A percentile compares a stretch with the other conserved stretches of the same genome.
These are phyloP conservation scores for Trachelus iudaicus DNA, from an alignment of 2,888 invertebrate genomes.

Conservation along the genomic window DNA sequence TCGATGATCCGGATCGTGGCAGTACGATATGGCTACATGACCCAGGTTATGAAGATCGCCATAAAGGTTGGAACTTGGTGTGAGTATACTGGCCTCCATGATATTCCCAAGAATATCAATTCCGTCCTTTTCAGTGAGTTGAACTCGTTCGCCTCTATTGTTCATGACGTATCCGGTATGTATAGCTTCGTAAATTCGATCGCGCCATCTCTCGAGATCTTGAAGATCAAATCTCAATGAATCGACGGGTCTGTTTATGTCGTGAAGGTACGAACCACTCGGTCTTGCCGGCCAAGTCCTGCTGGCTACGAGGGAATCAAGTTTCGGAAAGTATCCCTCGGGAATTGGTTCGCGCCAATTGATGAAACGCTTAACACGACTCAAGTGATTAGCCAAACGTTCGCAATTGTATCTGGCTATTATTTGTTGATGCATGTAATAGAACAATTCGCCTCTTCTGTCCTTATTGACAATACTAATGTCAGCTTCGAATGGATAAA, in stretches of 20 bases:
- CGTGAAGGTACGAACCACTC: conserved; percentile 68
- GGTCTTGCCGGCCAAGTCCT: conserved; percentile 81
- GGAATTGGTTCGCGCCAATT: conserved; percentile 77
- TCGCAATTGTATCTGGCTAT: conserved; percentile 81
- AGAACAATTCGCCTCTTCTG: conserved; percentile 82
- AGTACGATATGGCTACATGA: conserved; percentile 80
- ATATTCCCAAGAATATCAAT: conserved; percentile 85
- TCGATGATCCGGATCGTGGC: conserved; percentile 84
- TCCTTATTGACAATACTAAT: conserved; percentile 78
- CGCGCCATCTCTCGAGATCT: conserved; percentile 81
- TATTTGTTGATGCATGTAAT: conserved; percentile 83
- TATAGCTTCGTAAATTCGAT: conserved; percentile 78
- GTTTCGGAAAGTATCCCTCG: conserved; percentile 87
- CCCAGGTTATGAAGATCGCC: conserved; percentile 88
- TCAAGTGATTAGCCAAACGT: conserved; percentile 77
- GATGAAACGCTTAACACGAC: conserved; percentile 72
- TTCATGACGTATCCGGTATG: conserved; percentile 72
- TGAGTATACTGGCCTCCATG: conserved; percentile 76
- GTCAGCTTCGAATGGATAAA: conserved; percentile 81
- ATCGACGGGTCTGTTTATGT: conserved; percentile 77
- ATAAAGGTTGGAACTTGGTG: conserved; percentile 77
- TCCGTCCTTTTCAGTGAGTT: conserved; percentile 75
- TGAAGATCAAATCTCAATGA: conserved; percentile 75
- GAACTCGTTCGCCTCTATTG: conserved; percentile 70
- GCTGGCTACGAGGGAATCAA: conserved; percentile 82